Evolutionary conservation across 92 coral and sea anemone species (phyloP).

Genomic region (Parazoanthus atlanticus): DNA sequence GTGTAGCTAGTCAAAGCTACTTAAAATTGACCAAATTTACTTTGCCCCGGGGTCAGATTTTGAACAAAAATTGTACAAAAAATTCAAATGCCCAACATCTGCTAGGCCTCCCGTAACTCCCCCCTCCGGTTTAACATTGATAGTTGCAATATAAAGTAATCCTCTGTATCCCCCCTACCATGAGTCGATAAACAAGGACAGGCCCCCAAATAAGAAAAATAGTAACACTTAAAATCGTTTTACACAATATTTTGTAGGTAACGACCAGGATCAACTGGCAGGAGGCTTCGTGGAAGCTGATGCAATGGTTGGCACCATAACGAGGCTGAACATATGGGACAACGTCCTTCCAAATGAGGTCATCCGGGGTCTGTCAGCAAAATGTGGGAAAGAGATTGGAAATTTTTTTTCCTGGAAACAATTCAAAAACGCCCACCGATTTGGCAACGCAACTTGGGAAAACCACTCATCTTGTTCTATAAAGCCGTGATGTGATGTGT

Average conservation of each 20-base stretch:
- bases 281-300: neutral
- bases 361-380: constrained; percentile 18
- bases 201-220: no score
- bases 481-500: neutral
- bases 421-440: neutral
- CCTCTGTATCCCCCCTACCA: no score
- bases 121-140: no score
- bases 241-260: neutral
- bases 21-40: no score
- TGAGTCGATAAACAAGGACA: no score
- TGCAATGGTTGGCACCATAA: constrained; percentile 15
- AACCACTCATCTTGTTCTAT: neutral
- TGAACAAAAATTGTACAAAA: no score
- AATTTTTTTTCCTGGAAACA: constrained; percentile 26
- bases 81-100: no score
- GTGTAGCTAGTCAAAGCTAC: no score
- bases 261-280: constrained; percentile 2
- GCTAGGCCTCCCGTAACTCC: no score
- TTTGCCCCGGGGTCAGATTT: no score
- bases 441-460: neutral
- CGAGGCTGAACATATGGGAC: constrained; percentile 30
- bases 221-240: neutral
- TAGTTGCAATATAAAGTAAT: no score
- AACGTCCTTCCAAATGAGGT: neutral
- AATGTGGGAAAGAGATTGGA: constrained; percentile 27